These are phyloP conservation scores for Aphidius gifuensis DNA, from an alignment of 1,140 invertebrate species.

Conservation along the genomic window DNA sequence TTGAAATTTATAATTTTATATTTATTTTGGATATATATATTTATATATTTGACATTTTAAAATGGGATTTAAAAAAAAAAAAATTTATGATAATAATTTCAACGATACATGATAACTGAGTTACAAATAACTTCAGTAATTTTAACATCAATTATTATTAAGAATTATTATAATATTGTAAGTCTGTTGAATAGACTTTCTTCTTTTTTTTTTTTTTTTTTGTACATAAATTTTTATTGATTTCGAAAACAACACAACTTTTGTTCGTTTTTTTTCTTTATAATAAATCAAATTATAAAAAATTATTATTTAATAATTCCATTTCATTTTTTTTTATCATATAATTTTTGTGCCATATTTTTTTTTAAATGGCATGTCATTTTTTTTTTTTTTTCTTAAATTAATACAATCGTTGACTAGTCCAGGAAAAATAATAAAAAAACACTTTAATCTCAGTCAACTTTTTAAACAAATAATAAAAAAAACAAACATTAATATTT, in stretches of 20 bases:
- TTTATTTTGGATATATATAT: too few relatives aligned
- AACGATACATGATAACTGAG: slow-evolving; percentile 3
- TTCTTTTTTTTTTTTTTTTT: too few relatives aligned
- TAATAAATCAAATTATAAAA: slow-evolving; percentile 3
- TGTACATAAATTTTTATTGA: slow-evolving; percentile 21
- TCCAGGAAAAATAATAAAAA: slow-evolving; percentile 1
- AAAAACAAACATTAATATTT: too few relatives aligned
- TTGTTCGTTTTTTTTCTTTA: background rate
- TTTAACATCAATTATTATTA: slow-evolving; percentile 16
- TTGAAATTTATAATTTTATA: too few relatives aligned
- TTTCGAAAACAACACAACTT: slow-evolving; percentile 11
- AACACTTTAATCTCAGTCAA: background rate
- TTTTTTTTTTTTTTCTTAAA: slow-evolving; percentile 9
- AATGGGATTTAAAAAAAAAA: background rate
- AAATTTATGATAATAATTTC: background rate
- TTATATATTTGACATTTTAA: too few relatives aligned
- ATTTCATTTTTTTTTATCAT: background rate
- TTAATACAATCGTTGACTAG: slow-evolving; percentile 20
- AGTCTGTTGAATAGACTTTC: slow-evolving; percentile 19
- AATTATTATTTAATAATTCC: background rate
- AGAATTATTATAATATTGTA: slow-evolving; percentile 3
- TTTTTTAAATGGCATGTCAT: slow-evolving; percentile 1
- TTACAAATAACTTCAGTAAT: slow-evolving; percentile 5
- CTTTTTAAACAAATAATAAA: too few relatives aligned
- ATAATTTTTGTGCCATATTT: background rate